Percentiles rank a stretch among this genome's conserved stretches.
Conservation (phyloP, 2,888 invertebrate species). For the Exephanes ischioxanthus region DNA sequence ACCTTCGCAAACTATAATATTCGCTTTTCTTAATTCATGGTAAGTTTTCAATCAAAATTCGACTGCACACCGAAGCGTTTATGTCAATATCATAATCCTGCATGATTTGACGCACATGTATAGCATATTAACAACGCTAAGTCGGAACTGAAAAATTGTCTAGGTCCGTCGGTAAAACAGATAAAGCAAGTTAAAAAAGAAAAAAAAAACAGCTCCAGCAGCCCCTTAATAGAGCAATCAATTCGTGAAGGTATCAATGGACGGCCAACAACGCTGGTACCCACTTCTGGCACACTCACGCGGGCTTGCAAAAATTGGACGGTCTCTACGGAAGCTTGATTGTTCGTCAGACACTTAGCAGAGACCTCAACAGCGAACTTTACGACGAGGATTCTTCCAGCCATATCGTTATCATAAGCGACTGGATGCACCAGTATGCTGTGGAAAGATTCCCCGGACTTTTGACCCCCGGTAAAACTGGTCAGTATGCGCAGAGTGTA, state of each 20-base stretch:
- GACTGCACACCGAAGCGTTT: too few relatives aligned
- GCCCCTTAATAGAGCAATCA: neutral
- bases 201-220: too few relatives aligned
- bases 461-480: slow-evolving; percentile 82
- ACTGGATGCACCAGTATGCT: slow-evolving; percentile 85
- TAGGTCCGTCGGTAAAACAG: too few relatives aligned
- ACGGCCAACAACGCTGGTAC: slow-evolving; percentile 81
- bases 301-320: slow-evolving; percentile 86
- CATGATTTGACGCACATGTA: too few relatives aligned
- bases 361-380: slow-evolving; percentile 75
- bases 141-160: too few relatives aligned
- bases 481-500: slow-evolving; percentile 80
- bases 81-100: too few relatives aligned
- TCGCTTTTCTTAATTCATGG: too few relatives aligned
- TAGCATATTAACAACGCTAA: too few relatives aligned
- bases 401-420: slow-evolving; percentile 86
- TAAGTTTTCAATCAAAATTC: too few relatives aligned
- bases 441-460: slow-evolving; percentile 84
- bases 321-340: slow-evolving; percentile 88
- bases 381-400: slow-evolving; percentile 86
- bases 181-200: too few relatives aligned
- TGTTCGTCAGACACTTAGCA: slow-evolving; percentile 86
- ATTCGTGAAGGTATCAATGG: slow-evolving; percentile 80
- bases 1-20: too few relatives aligned
- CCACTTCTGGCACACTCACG: slow-evolving; percentile 84